A percentile compares a stretch with the other conserved stretches of the same genome.
Conservation (phyloP, 1,140 invertebrate genomes). For the Lepidurus apus region DNA sequence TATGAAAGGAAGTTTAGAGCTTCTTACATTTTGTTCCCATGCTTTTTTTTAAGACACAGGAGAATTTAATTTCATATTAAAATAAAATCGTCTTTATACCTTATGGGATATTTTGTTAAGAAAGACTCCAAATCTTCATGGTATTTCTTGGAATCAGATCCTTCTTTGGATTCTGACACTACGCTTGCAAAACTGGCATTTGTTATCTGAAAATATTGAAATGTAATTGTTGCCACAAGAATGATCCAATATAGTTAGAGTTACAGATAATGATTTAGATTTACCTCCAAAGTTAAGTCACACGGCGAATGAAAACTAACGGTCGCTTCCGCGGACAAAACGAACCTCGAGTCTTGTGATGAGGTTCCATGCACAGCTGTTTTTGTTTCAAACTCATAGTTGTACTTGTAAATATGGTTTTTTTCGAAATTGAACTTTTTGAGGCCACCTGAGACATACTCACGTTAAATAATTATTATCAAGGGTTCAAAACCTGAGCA, state of each 20-base stretch:
- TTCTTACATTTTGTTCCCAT: no score
- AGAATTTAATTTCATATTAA: no score
- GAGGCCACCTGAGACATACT: conserved; percentile 40
- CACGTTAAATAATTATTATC: not conserved
- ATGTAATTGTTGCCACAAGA: no score
- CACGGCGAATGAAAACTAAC: not conserved
- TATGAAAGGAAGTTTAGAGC: not conserved
- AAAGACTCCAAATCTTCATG: not conserved
- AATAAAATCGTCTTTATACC: not conserved
- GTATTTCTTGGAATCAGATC: not conserved
- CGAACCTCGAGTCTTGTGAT: not conserved
- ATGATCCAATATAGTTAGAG: not conserved
- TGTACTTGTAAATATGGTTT: not conserved
- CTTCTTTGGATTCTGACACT: not conserved
- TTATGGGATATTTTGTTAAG: not conserved
- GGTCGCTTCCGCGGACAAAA: conserved; percentile 41
- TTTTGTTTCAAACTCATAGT: not conserved
- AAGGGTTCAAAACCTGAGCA: no score
- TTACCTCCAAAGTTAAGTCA: not conserved
- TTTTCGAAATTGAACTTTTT: not conserved
- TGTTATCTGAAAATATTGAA: not conserved
- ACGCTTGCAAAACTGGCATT: not conserved
- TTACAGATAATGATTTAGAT: not conserved
- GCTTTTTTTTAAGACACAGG: no score
- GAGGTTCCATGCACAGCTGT: not conserved